phyloP scores from a whole-genome alignment of 2,888 invertebrate genomes.

The Polydrusus tereticollis region DNA sequence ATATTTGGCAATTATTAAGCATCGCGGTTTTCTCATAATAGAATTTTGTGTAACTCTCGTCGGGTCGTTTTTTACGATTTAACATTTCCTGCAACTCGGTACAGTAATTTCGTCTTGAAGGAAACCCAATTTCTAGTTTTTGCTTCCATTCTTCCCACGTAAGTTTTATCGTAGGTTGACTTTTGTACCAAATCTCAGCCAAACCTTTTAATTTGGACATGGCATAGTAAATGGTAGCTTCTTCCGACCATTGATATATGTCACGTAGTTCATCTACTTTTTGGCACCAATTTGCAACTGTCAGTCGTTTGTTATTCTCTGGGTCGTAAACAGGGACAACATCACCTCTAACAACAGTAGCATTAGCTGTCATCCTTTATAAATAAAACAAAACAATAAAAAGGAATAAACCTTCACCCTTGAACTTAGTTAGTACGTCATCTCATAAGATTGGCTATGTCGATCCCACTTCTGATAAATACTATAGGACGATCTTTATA shows the following conservation, averaged over 20 bases:
- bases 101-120: conserved; percentile 41
- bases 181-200: conserved; percentile 53
- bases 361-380: not conserved
- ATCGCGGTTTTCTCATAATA: conserved; percentile 50
- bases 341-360: not conserved
- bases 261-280: conserved; percentile 49
- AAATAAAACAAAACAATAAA: too few relatives aligned
- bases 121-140: conserved; percentile 45
- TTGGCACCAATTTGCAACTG: conserved; percentile 41
- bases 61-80: conserved; percentile 40
- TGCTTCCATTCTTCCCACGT: conserved; percentile 52
- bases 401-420: too few relatives aligned
- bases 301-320: conserved; percentile 26
- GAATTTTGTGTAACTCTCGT: conserved; percentile 49
- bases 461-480: too few relatives aligned
- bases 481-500: too few relatives aligned
- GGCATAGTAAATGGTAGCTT: conserved; percentile 49
- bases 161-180: conserved; percentile 45
- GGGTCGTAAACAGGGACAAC: conserved; percentile 2
- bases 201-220: conserved; percentile 45
- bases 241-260: conserved; percentile 49
- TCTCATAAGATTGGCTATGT: too few relatives aligned
- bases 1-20: conserved; percentile 48
- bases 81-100: conserved; percentile 45
- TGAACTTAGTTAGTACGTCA: too few relatives aligned